Evolutionary conservation across 1,140 invertebrate genomes (phyloP).

Genomic region (Drosophila pectinifera): DNA sequence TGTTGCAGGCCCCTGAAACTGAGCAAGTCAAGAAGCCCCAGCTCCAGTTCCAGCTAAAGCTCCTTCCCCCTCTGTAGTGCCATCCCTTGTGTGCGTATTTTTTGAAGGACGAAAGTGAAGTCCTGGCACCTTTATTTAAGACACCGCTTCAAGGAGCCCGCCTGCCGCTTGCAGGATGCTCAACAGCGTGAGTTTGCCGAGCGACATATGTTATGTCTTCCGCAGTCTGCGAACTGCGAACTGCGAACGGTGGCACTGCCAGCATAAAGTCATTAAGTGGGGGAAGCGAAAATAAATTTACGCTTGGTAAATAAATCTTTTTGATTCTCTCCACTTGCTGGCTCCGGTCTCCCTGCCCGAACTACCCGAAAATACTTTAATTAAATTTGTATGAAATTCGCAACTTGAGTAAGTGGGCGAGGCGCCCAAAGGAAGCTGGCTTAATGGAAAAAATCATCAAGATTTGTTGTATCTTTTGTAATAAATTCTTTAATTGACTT

Average conservation of each 20-base stretch:
- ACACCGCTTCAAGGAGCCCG: slow-evolving; percentile 39
- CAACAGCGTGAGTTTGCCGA: slow-evolving; percentile 19
- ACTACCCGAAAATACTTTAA: slow-evolving; percentile 73
- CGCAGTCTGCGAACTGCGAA: slow-evolving; percentile 18
- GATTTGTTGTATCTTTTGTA: background rate
- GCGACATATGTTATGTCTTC: slow-evolving; percentile 71
- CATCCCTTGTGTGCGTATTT: background rate
- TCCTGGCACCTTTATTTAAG: slow-evolving; percentile 67
- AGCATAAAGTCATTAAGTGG: slow-evolving; percentile 79
- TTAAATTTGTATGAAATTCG: slow-evolving; percentile 67
- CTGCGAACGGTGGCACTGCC: slow-evolving; percentile 12
- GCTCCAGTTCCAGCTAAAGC: slow-evolving; percentile 5
- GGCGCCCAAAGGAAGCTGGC: background rate
- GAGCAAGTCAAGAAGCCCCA: slow-evolving; percentile 59
- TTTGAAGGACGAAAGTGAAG: slow-evolving; percentile 64
- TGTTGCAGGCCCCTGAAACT: slow-evolving; percentile 45
- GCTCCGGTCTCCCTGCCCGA: slow-evolving; percentile 18
- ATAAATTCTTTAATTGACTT: slow-evolving; percentile 6
- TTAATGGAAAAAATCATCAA: background rate
- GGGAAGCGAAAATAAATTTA: slow-evolving; percentile 79
- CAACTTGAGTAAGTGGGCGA: background rate
- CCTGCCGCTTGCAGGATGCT: slow-evolving; percentile 35
- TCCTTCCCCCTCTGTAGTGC: background rate
- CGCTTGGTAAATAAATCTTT: slow-evolving; percentile 81
- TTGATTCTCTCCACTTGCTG: slow-evolving; percentile 59